Percentiles rank a stretch among this genome's conserved stretches.
Conservation (phyloP, 2,888 invertebrate genomes). For the Sphaeridia pumilis region DNA sequence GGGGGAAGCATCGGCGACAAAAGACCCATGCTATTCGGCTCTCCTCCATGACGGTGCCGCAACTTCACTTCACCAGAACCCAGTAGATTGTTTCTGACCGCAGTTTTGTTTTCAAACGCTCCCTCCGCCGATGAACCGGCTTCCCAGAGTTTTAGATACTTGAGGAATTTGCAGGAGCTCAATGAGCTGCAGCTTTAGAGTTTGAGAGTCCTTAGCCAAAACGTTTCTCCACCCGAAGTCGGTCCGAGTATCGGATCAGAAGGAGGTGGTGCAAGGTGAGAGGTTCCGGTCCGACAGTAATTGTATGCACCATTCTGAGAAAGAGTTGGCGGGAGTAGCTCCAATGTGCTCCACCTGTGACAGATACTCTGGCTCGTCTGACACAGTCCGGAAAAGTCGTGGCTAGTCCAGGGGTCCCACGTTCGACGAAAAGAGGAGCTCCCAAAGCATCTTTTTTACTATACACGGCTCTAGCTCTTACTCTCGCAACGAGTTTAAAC, state of each 20-base stretch:
- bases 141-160: too few species aligned
- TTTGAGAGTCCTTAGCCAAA: too few species aligned
- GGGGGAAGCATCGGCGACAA: conserved; percentile 13
- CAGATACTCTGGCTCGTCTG: conserved; percentile 14
- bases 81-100: too few species aligned
- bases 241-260: too few species aligned
- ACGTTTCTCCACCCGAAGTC: too few species aligned
- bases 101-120: too few species aligned
- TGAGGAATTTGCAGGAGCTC: too few species aligned
- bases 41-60: conserved; percentile 24
- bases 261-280: background rate
- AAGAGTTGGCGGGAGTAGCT: conserved; percentile 6
- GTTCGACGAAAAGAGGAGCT: background rate
- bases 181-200: too few species aligned
- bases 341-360: conserved; percentile 10
- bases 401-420: background rate
- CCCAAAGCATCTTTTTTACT: background rate
- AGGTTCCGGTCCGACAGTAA: background rate
- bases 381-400: conserved; percentile 1
- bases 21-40: conserved; percentile 18
- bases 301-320: conserved; percentile 15
- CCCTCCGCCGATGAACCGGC: too few species aligned
- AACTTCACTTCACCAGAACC: too few species aligned
- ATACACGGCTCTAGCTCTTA: too few species aligned
- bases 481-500: background rate